These are phyloP conservation scores for Dendroctonus valens DNA, from an alignment of 1,140 invertebrate genomes.

Conservation along the genomic window DNA sequence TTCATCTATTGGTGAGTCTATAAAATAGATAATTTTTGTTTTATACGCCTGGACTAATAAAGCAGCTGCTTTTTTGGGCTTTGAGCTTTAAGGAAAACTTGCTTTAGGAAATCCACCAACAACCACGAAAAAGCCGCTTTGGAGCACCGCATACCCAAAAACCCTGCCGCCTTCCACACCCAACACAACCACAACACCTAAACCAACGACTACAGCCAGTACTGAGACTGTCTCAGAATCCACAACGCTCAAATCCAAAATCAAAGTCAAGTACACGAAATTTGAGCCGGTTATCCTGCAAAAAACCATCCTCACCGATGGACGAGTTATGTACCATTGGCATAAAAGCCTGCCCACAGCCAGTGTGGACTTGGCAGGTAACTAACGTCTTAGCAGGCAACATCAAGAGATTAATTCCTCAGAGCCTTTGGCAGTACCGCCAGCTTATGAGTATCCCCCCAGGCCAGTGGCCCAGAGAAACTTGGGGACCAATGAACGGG, in stretches of 20 bases:
- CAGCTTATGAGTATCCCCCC: slow-evolving; percentile 4
- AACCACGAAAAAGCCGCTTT: slow-evolving; percentile 14
- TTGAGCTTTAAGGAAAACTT: too few relatives aligned
- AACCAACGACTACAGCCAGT: slow-evolving; percentile 6
- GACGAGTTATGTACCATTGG: slow-evolving; percentile 42
- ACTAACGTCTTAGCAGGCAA: neutral
- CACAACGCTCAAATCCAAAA: slow-evolving; percentile 23
- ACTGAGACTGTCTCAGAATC: neutral
- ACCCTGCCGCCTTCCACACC: neutral
- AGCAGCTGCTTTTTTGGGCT: too few relatives aligned
- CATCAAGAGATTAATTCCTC: too few relatives aligned
- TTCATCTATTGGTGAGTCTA: neutral
- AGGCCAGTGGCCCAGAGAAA: slow-evolving; percentile 7
- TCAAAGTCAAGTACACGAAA: slow-evolving; percentile 40
- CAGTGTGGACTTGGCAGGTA: slow-evolving; percentile 27
- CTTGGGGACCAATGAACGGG: neutral
- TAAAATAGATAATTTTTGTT: too few relatives aligned
- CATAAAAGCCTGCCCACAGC: slow-evolving; percentile 41
- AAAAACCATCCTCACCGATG: slow-evolving; percentile 43
- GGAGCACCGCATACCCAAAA: slow-evolving; percentile 5
- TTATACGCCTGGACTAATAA: too few relatives aligned
- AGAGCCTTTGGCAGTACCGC: neutral
- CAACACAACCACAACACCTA: slow-evolving; percentile 14
- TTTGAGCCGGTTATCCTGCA: slow-evolving; percentile 44
- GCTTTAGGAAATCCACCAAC: slow-evolving; percentile 10